phyloP scores from a whole-genome alignment of 2,797 vertebrate genomes.

The Hirundo rustica region DNA sequence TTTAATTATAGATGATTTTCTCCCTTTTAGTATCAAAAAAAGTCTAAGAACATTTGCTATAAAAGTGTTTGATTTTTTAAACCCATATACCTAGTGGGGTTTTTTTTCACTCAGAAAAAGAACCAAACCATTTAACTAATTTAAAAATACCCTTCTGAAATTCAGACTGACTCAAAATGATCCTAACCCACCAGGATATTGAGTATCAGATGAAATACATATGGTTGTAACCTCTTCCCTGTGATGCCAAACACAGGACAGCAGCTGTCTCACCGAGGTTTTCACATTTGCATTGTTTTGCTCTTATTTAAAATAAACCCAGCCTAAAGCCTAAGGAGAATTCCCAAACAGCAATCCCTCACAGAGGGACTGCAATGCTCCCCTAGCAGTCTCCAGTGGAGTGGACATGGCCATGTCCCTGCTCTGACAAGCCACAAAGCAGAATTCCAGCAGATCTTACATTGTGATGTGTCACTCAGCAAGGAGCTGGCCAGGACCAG shows the following conservation, averaged over 20 bases:
- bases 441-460: conserved; percentile 40
- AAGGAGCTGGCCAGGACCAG: conserved; percentile 10
- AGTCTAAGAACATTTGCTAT: background rate
- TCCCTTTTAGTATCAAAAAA: background rate
- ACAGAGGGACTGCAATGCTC: background rate
- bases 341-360: background rate
- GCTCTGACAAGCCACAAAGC: background rate
- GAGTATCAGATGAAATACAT: background rate
- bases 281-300: background rate
- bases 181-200: background rate
- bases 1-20: background rate
- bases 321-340: background rate
- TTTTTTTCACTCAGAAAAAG: background rate
- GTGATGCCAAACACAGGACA: background rate
- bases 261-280: background rate
- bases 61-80: background rate
- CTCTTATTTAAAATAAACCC: background rate
- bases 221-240: background rate
- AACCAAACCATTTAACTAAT: background rate
- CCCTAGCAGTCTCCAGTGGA: background rate
- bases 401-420: background rate
- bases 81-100: background rate
- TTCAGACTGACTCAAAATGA: background rate
- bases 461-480: background rate
- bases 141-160: background rate